These are phyloP conservation scores for Pedicia rivosa DNA, from an alignment of 2,888 invertebrate species.

Conservation along the genomic window DNA sequence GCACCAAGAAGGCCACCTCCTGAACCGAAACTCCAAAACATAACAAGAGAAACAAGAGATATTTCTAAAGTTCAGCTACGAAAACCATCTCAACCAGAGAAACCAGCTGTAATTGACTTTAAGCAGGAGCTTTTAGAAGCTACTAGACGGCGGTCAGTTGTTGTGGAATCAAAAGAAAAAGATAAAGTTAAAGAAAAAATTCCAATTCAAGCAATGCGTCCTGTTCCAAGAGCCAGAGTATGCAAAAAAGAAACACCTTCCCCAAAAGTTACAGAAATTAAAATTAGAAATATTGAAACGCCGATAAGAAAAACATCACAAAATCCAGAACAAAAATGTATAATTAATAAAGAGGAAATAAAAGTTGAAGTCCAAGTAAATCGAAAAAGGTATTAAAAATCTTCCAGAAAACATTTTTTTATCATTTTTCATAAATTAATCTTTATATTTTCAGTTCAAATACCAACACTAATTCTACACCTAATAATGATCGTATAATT, in stretches of 20 bases:
- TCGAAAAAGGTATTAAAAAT: not conserved
- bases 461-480: not conserved
- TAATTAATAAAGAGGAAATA: too few species aligned
- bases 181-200: not conserved
- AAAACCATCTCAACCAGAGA: conserved; percentile 9
- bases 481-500: conserved; percentile 15
- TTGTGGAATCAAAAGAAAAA: conserved; percentile 2
- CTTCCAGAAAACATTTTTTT: not conserved
- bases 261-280: not conserved
- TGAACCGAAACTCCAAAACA: too few species aligned
- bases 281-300: not conserved
- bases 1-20: not conserved
- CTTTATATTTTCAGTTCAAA: not conserved
- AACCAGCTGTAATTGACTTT: conserved; percentile 7
- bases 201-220: not conserved
- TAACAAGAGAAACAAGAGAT: conserved; percentile 1
- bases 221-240: not conserved
- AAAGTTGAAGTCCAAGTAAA: too few species aligned
- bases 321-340: too few species aligned
- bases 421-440: not conserved
- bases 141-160: conserved; percentile 10
- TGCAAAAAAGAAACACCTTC: not conserved
- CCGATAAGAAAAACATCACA: too few species aligned
- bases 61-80: conserved; percentile 4
- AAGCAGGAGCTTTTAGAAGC: conserved; percentile 11